Base-by-base conservation (phyloP, 1,140 invertebrate species). In the Orchesella cincta region DNA sequence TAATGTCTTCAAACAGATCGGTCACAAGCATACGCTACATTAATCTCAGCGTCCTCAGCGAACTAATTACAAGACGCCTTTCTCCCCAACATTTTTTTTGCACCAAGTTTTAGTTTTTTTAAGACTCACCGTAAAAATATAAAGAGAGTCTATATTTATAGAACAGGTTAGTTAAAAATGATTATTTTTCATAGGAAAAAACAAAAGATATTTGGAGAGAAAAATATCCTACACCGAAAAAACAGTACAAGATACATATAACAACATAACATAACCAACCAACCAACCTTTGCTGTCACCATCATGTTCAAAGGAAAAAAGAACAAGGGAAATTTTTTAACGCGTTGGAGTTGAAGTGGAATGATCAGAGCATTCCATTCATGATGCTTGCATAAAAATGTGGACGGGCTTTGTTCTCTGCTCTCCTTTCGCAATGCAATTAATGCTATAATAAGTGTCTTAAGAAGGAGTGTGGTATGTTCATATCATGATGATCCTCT, bases 31-130 rank as follows among this genome's bases (percentile, higher is more conserved):
- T 18, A 67, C 62, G 62, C 62, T 67, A 67, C 62, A 67, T 67
- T 67, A 67, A 67, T 67, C 62, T 67, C 62, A 67, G 1, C 62
- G 62, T 67, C 62, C 31, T 67, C 29, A 67, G 23, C 8, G 62
- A 29, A 67, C 62, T 67, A 67, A 67, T 67, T 67, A 67, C 62
- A 33, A 67, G 62, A 67, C 62, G 62, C 62, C 62, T 67, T 67
- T 67, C 26, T 67, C 14, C 26, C 33, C 31, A 5, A 5, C 33
- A 8, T 46, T 46, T 20, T 20, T 46, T 46, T 46, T 46, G 8
- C 20, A 12, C 20, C 20, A 12, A 8, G 39, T 20, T 46, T 46
- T 46, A 12, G 8, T 46, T 46, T 8, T 46, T 20, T 46, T 20
- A n/a, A n/a, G n/a, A n/a, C n/a, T n/a, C n/a, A n/a, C n/a, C n/a